Conservation (phyloP, 2,888 invertebrate species). For the Cantharis rustica region DNA sequence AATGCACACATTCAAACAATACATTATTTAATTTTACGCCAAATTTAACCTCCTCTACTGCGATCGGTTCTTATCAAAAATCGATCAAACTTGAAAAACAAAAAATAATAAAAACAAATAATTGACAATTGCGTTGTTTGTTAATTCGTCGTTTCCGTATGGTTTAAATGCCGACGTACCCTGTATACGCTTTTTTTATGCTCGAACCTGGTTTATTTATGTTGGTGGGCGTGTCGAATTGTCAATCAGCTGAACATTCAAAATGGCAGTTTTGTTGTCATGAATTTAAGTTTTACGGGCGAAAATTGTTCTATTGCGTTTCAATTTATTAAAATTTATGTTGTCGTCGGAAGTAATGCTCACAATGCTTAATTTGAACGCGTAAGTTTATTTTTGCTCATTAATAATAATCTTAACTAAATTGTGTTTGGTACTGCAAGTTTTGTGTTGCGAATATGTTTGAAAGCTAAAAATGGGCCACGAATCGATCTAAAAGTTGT, state of each 20-base stretch:
- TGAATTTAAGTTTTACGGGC: neutral
- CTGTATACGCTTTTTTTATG: constrained; percentile 2
- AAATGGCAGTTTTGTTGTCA: constrained; percentile 43
- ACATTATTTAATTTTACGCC: neutral
- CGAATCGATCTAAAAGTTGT: neutral
- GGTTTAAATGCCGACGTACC: constrained; percentile 16
- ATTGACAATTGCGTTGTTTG: constrained; percentile 15
- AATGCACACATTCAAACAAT: neutral
- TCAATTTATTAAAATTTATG: neutral
- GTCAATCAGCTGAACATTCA: constrained; percentile 53
- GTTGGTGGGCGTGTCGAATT: constrained; percentile 50
- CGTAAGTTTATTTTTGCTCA: neutral
- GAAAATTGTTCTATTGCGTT: neutral
- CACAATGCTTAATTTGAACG: neutral
- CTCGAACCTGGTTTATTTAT: constrained; percentile 50
- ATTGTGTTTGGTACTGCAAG: neutral
- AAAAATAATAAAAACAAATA: neutral
- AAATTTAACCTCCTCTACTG: neutral
- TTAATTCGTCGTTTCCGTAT: constrained; percentile 2
- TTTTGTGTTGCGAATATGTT: neutral
- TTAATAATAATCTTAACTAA: neutral
- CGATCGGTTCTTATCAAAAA: neutral
- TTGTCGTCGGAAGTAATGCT: neutral
- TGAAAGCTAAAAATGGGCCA: neutral
- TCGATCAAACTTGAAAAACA: neutral